Conservation (phyloP, 1,140 invertebrate genomes). For the Halyomorpha halys region DNA sequence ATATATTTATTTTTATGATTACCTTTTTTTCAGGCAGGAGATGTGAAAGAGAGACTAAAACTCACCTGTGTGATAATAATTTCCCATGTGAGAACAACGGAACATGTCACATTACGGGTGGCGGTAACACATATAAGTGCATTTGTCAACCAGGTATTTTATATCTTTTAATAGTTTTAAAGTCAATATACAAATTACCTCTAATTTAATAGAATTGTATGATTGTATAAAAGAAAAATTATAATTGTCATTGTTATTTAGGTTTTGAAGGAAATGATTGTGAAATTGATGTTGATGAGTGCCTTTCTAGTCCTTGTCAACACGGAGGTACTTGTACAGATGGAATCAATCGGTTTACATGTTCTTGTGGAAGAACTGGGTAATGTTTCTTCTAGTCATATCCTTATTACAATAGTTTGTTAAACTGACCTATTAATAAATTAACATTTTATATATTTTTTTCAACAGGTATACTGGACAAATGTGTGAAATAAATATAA, state of each 20-base stretch:
- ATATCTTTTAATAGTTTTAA: neutral
- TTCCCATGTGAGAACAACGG: constrained; percentile 62
- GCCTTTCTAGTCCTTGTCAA: constrained; percentile 59
- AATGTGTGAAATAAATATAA: constrained; percentile 71
- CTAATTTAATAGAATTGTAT: no score
- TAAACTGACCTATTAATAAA: neutral
- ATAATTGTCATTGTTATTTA: neutral
- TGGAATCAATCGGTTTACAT: constrained; percentile 64
- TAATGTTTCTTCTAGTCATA: constrained; percentile 25
- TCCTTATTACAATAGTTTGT: neutral
- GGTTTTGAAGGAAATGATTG: constrained; percentile 55
- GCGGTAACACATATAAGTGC: constrained; percentile 45
- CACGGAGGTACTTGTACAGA: constrained; percentile 75
- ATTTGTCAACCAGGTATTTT: constrained; percentile 43
- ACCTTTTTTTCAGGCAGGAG: constrained; percentile 43
- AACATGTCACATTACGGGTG: constrained; percentile 26
- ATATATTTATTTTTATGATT: neutral
- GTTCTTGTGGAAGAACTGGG: constrained; percentile 57
- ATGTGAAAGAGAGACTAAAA: constrained; percentile 66
- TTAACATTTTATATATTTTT: neutral
- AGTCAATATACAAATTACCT: no score
- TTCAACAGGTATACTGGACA: constrained; percentile 57
- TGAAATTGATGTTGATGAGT: constrained; percentile 61
- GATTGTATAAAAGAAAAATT: no score
- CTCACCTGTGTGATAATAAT: constrained; percentile 57